A percentile compares a stretch with the other conserved stretches of the same genome.
Conservation (phyloP, 2,797 vertebrate genomes). For the Leontocebus nigricollis region DNA sequence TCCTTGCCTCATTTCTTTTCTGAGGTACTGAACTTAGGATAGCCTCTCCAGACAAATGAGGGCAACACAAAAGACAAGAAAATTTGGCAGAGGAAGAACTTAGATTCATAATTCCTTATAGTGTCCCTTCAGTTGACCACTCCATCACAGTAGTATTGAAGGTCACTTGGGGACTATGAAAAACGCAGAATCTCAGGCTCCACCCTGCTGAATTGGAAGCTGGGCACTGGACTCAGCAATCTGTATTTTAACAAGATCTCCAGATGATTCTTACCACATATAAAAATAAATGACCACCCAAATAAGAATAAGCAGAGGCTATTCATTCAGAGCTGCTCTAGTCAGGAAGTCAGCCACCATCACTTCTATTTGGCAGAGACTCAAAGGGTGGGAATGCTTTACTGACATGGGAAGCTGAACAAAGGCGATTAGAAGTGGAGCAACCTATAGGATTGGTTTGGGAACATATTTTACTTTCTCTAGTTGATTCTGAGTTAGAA, state of each 20-base stretch:
- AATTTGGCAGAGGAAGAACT: background rate
- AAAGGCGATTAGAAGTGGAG: background rate
- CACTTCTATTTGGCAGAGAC: background rate
- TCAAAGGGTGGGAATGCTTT: background rate
- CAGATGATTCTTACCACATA: background rate
- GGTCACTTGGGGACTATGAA: background rate
- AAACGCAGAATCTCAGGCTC: background rate
- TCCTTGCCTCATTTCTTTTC: background rate
- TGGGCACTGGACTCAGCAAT: too few relatives aligned
- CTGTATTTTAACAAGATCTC: background rate
- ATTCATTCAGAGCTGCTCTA: background rate
- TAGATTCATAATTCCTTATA: background rate
- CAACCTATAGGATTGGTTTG: background rate
- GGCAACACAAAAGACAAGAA: background rate
- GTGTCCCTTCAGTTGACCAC: background rate
- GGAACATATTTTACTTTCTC: background rate
- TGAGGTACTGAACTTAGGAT: background rate
- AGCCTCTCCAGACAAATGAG: background rate
- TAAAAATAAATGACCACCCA: background rate
- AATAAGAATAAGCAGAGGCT: background rate
- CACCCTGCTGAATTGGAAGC: background rate
- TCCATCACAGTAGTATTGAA: background rate
- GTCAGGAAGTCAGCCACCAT: background rate
- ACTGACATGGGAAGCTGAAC: background rate
- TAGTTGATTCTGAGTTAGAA: background rate